Base-by-base conservation (phyloP, 1,140 invertebrate genomes). In the Homalodisca vitripennis region DNA sequence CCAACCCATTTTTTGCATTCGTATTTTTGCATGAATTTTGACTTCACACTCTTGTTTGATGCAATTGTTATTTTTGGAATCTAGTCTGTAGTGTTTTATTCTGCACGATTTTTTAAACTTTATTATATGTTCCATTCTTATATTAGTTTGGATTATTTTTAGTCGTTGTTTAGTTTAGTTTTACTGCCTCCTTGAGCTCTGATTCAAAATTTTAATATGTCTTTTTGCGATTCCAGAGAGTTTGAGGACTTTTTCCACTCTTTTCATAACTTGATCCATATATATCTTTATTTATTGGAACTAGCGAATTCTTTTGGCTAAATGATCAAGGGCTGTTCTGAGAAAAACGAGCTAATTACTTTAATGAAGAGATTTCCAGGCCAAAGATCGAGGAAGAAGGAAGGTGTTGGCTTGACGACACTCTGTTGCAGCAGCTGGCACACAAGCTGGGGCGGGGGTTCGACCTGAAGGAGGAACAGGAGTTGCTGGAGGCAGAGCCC, bases 381-480 rank as follows among this genome's bases (percentile, higher is more conserved):
- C n/a, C n/a, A n/a, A n/a, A 41, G 34, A 41, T 41, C 17, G 34
- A 10, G 34, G 34, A 41, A 10, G 34, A 6, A 41, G 34, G 34
- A 10, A 17, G 34, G 17, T 6, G 34, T 6, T 41, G 34, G 17
- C 34, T 41, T 41, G 34, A 10, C 6, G 34, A n/a, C n/a, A n/a
- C n/a, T 76, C 77, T 76, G 68, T 77, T 80, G 71, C 84, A 91
- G 90, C 89, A 92, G 83, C 82, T 92, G 81, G 89, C 89, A 72
- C 90, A 92, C 82, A 92, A 92, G 80, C 82, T 92, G 71, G 92
- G 90, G 72, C 82, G 90, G 75, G 91, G 89, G 82, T 92, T 91
- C 81, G 90, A 92, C 82, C 91, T 92, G 89, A 92, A 92, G 81
- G 90, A 92, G 75, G 90, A 91, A 66, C 88, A 89, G 63, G 74